Base-by-base conservation (phyloP, 2,888 invertebrate genomes). In the Auanema freiburgensis region DNA sequence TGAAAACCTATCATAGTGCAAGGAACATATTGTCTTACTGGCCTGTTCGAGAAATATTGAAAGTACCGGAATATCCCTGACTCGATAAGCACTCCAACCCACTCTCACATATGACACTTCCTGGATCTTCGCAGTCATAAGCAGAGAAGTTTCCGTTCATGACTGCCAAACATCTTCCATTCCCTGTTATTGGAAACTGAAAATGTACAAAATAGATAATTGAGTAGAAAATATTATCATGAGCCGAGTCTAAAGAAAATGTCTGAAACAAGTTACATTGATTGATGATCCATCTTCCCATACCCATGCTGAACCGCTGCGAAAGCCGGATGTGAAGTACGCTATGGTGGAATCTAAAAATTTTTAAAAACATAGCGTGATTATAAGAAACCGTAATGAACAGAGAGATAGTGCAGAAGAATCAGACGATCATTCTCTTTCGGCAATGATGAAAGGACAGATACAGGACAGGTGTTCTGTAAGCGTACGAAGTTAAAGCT, bases 321-420 rank as follows among this genome's bases (percentile, higher is more conserved):
- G 56, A 23, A 79, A 65, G 25, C 67, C 79, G 41, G 79, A 74
- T 25, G 77, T 78, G 44, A 76, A 62, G 49, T 71, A 72, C 14
- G 46, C 6, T 5, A 56, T 51, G n/a, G 57, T 33, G 23, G 66
- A 55, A 23, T 64, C 72, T 72, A 61, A 51, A 66, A 59, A 54
- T 24, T 25, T 40, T 10, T 43, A 43, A 43, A 43, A 14, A 14
- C 11, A 14, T 14, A 43, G 43, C 14, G 46, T 16, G 3, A n/a
- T n/a, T n/a, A n/a, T n/a, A n/a, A n/a, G n/a, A n/a, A n/a, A n/a
- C n/a, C n/a, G n/a, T n/a, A n/a, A n/a, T n/a, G n/a, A n/a, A n/a
- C n/a, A n/a, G n/a, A n/a, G n/a, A n/a, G n/a, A n/a, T n/a, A n/a
- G n/a, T n/a, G n/a, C n/a, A n/a, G n/a, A n/a, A 59, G 53, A n/a